Base-by-base conservation (phyloP, 1,140 invertebrate genomes). In the Calosoma granatense region DNA sequence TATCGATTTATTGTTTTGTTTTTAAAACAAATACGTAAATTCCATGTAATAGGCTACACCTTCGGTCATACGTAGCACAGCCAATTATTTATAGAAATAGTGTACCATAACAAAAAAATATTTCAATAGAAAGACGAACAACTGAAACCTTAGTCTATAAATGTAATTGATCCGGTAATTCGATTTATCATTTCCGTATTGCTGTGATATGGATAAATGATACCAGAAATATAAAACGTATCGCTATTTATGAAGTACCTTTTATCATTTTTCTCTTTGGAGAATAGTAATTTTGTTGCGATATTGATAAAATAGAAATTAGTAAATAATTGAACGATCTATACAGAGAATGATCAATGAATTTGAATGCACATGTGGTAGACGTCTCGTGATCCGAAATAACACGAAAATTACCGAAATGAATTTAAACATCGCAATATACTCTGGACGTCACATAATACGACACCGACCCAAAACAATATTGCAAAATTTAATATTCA, bases 401-500 rank as follows among this genome's bases (percentile, higher is more conserved):
- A 11, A 4, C 3, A 9, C 41, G 41, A 17, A 47, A 47, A 47
- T 47, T 47, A 47, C 41, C 41, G 41, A 47, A 47, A 47, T 47
- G 41, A 47, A 47, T 47, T 47, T 47, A 17, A 47, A 47, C 41
- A 47, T 47, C 41, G 41, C 41, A 47, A 47, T 47, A 36, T 36
- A 36, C 6, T 12, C 41, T 47, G 41, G 17, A 47, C 41, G 41
- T 47, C 41, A 47, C 41, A 47, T 47, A 47, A 47, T 47, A 47
- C 41, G 15, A 47, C 41, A 47, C 41, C 41, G 41, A 47, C 15
- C 15, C 9, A 47, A 47, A 47, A 47, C 41, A 47, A 47, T 47
- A 47, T 47, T 47, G 41, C 41, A 47, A 47, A 36, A 47, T 47
- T 12, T 47, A 47, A 4, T 12, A 47, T 12, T 47, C 6, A 47